Evolutionary conservation across 1,140 invertebrate genomes (phyloP), one percentile per base, ranked within the genome.

Genomic region (Centruroides vittatus): DNA sequence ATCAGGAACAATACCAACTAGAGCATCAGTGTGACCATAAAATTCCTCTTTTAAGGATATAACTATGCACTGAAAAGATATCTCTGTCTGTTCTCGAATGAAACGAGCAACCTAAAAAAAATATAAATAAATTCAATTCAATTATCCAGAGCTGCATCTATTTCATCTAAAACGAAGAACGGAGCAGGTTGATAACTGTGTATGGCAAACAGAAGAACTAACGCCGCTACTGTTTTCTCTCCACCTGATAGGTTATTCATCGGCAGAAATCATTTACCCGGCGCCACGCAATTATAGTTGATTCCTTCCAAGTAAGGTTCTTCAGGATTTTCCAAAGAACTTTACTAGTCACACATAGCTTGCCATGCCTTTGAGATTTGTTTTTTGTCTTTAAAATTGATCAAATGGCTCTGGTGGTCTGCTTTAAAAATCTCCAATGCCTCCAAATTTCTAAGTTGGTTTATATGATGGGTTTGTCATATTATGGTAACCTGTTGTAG

Each of bases 21-120:
- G 81, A 10, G 93, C 87, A 79, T 99, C 95, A 0, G 96, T 89
- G 76, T 96, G 91, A 46, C 93, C 93, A 79, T 98, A 99, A 80
- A 99, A 99, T 78, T 99, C 97, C 78, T 99, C 97, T 77, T 99
- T 99, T 50, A 99, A 79, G 7, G 95, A 99, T 73, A 99, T 99
- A 58, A 99, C 96, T 75, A 99, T 98, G 58, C 94, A 95, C 78
- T 99, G 97, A 64, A 99, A 79, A 53, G 76, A 72, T 4, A 61
- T 72, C 57, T 75, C 71, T 3, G 81, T 76, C 61, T 80, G 73
- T 62, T 81, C 77, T 51, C 74, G 66, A 60, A 82, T 81, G 70
- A 79, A 82, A n/a, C 75, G 70, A 35, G 81, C 80, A 11, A 82
- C 79, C 79, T 81, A 59, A 35, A 65, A 61, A n/a, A 23, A 36